Conservation (phyloP, 2,888 invertebrate genomes). For the Sinotaia quadrata region DNA sequence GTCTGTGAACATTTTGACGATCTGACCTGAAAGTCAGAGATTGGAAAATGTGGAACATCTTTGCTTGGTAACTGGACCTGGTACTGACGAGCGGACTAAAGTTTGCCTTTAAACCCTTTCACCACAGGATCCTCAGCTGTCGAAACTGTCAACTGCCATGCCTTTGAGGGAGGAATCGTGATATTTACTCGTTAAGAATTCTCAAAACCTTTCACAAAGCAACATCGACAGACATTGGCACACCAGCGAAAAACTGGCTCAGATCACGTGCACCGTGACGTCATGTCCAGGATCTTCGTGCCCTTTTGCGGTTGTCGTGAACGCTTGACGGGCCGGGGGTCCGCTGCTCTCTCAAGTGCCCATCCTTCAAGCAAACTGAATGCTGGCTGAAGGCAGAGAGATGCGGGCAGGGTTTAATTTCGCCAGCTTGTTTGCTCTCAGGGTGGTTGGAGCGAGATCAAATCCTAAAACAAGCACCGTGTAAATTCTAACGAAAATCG, state of each 20-base stretch:
- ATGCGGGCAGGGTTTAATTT: slow-evolving; percentile 10
- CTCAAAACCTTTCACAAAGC: not conserved
- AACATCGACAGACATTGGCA: slow-evolving; percentile 6
- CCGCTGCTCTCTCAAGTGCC: not conserved
- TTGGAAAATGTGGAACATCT: too few species aligned
- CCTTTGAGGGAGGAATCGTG: not conserved
- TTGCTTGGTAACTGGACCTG: too few species aligned
- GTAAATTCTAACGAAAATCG: slow-evolving; percentile 38
- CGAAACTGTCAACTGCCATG: not conserved
- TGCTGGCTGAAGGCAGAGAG: not conserved
- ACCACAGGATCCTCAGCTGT: slow-evolving; percentile 9
- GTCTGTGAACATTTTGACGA: too few species aligned
- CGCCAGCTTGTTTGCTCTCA: slow-evolving; percentile 29
- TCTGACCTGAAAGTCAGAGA: too few species aligned
- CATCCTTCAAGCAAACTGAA: not conserved
- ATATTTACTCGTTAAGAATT: slow-evolving; percentile 2
- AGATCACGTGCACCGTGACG: slow-evolving; percentile 16
- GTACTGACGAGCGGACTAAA: too few species aligned
- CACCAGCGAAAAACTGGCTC: not conserved
- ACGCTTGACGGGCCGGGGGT: not conserved
- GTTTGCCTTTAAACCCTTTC: not conserved
- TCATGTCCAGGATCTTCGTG: not conserved
- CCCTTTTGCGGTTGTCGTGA: slow-evolving; percentile 11
- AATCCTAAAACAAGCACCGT: slow-evolving; percentile 36
- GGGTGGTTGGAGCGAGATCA: slow-evolving; percentile 27